phyloP scores from a whole-genome alignment of 2,888 invertebrate genomes.

The Eudemis profundana region DNA sequence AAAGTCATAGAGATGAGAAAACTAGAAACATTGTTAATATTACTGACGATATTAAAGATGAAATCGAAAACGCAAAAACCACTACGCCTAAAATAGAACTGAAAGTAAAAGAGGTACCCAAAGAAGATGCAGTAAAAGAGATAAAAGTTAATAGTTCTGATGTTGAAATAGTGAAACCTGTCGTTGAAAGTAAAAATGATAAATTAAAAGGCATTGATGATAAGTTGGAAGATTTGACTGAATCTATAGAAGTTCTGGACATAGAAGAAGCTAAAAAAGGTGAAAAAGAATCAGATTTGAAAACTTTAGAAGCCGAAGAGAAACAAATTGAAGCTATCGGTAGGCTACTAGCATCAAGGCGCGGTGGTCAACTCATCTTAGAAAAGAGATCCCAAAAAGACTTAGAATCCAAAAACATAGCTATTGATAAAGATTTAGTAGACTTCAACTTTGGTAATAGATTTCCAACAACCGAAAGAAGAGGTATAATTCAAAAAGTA shows the following conservation, averaged over 20 bases:
- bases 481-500: slow-evolving; percentile 73
- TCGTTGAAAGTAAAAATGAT: slow-evolving; percentile 57
- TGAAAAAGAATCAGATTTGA: slow-evolving; percentile 69
- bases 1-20: slow-evolving; percentile 66
- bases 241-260: slow-evolving; percentile 76
- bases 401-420: slow-evolving; percentile 71
- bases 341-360: slow-evolving; percentile 71
- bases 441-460: slow-evolving; percentile 75
- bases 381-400: slow-evolving; percentile 78
- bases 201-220: slow-evolving; percentile 74
- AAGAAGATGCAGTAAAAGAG: slow-evolving; percentile 49
- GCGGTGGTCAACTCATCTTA: slow-evolving; percentile 71
- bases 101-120: slow-evolving; percentile 46
- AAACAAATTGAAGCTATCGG: slow-evolving; percentile 82
- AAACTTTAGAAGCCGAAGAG: slow-evolving; percentile 79
- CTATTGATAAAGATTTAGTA: slow-evolving; percentile 68
- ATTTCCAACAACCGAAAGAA: slow-evolving; percentile 69
- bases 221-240: slow-evolving; percentile 74
- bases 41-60: slow-evolving; percentile 55
- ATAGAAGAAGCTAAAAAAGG: slow-evolving; percentile 72
- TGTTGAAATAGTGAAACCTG: slow-evolving; percentile 56
- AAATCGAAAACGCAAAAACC: slow-evolving; percentile 50
- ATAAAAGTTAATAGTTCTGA: slow-evolving; percentile 57
- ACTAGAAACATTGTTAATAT: slow-evolving; percentile 64
- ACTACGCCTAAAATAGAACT: slow-evolving; percentile 51